phyloP scores from a whole-genome alignment of 2,797 vertebrate genomes.

The Decapterus maruadsi region DNA sequence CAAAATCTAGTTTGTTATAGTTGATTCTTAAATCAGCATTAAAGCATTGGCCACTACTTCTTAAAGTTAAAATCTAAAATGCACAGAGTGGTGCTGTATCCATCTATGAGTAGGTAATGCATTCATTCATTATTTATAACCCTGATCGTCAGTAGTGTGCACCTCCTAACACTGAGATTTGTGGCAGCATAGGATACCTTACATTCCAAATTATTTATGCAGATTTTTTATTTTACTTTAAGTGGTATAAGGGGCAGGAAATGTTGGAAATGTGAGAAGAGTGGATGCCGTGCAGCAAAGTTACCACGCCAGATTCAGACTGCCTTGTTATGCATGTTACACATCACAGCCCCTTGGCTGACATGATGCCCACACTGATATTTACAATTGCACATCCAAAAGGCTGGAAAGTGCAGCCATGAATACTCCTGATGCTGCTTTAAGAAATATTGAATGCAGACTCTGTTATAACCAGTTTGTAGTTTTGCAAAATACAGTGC shows the following conservation, averaged over 20 bases:
- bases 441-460: not conserved
- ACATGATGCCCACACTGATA: not conserved
- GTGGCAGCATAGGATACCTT: not conserved
- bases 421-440: not conserved
- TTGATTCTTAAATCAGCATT: not conserved
- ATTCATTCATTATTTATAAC: not conserved
- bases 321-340: not conserved
- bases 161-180: not conserved
- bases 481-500: too few species aligned
- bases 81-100: not conserved
- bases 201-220: not conserved
- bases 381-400: too few species aligned
- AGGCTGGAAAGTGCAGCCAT: not conserved
- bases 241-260: not conserved
- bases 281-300: not conserved
- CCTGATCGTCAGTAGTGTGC: not conserved
- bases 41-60: not conserved
- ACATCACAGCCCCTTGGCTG: not conserved
- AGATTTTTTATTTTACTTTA: not conserved
- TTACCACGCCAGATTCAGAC: not conserved
- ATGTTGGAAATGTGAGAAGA: not conserved
- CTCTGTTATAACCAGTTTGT: not conserved
- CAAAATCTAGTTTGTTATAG: not conserved
- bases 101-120: not conserved
- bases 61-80: not conserved